Base-by-base conservation (phyloP, 2,888 invertebrate species). In the Acanthopleura granulata region DNA sequence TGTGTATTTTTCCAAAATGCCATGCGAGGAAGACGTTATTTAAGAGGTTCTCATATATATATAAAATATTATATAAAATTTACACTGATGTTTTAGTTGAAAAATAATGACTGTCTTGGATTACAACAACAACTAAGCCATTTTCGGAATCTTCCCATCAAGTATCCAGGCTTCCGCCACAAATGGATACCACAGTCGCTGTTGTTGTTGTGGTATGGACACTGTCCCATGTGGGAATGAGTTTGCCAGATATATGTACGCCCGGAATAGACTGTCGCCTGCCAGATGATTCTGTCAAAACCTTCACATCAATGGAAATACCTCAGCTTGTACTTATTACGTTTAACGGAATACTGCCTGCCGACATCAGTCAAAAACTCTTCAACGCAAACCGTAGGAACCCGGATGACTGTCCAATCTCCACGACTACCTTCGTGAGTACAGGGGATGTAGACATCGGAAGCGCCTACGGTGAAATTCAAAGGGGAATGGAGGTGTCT, bases 371-470 rank as follows among this genome's bases (percentile, higher is more conserved):
- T 14, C 66, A 66, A 66, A 66, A 27, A 25, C 66, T 66, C 27
- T 66, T 66, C 29, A 66, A 66, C 66, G 22, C 66, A 22, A 66
- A 66, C 14, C 22, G 66, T 18, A 22, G 66, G 22, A 66, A 66
- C 29, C 66, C 66, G 66, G 66, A 66, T 27, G 66, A 25, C 6
- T 66, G 66, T 27, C 66, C 66, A 27, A 25, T 66, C 16, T 66
- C 66, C 22, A 66, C 25, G 22, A 66, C 66, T 3, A 27, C 29
- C 6, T 66, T 66, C 25, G 29, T 25, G 29, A 25, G 25, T 15
- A 15, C 15, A 16, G 16, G 4, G 16, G 25, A 66, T 16, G 66
- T 66, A 27, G 29, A 66, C 25, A 27, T 66, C 25, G 22, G 22
- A 15, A 15, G 15, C 66, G 66, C 29, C 29, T 27, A 22, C 29